Evolutionary conservation across 2,888 invertebrate genomes (phyloP), one percentile per base, ranked within the genome.

Genomic region (Agapetus fuscipes): DNA sequence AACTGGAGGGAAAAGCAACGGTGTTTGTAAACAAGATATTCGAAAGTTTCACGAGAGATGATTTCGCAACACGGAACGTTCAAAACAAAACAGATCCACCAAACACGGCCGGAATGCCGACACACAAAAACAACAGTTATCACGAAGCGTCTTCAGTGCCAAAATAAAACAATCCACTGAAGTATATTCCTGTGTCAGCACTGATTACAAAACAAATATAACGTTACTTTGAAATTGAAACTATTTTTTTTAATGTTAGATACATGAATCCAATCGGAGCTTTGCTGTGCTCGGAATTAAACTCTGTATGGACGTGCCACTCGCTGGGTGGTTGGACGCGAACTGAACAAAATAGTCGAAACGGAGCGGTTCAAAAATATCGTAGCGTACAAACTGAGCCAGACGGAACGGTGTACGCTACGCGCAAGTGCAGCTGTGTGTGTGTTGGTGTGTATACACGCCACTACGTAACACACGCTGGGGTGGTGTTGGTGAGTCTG

Each of bases 401-500:
- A 30, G 30, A 30, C 36, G 9, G 20, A 20, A 20, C 20, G 20
- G 9, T 9, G 33, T 43, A 39, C 39, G 31, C 33, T 39, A 43
- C 36, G 43, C 43, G 43, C 43, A 43, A 43, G 43, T 43, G 43
- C 43, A 39, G 31, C 33, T 39, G 34, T 39, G 39, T 43, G 29
- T 43, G 27, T 14, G 39, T 43, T 16, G 30, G 39, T 34, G 43
- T 39, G 39, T n/a, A n/a, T n/a, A n/a, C n/a, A 39, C 38, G 43
- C 34, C 35, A 32, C 39, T 44, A 40, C 44, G 44, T 44, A 40
- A 41, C 44, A 34, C 32, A 28, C 14, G 20, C 24, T 16, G 29
- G n/a, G 32, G 17, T 24, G 15, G 30, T 44, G 32, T 31, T 36
- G 17, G 39, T 39, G 15, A 17, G 14, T 12, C 26, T 24, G 17